Evolutionary conservation across 2,888 invertebrate species (phyloP), one percentile per base, ranked within the genome.

Genomic region (Aphelenchoides bicaudatus): DNA sequence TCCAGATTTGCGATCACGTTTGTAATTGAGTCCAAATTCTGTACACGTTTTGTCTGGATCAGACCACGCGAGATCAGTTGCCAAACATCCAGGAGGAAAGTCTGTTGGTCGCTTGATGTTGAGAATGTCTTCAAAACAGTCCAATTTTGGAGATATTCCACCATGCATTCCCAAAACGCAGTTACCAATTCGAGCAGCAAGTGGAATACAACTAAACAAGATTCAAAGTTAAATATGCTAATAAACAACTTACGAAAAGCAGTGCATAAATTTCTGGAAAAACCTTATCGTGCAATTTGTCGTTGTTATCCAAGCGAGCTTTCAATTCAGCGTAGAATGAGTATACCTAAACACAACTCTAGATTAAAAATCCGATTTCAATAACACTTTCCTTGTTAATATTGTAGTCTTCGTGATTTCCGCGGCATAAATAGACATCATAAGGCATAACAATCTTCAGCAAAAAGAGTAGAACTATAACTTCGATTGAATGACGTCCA

Each of bases 381-480:
- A n/a, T n/a, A n/a, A n/a, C n/a, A n/a, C n/a, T n/a, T n/a, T n/a
- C n/a, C n/a, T n/a, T n/a, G n/a, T 63, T 63, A 47, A 67, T 54
- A 8, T 16, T 31, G 39, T 61, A 59, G 37, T 67, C 67, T 50
- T 67, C 67, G 54, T 67, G 67, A 47, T 67, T 67, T 34, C 67
- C 67, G 13, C 67, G 48, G 25, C 50, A 37, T 2, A 67, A 25
- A 55, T 48, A 67, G 16, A 66, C 38, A 27, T 52, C 52, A 13
- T 54, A 21, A 1, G 66, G 64, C 49, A 62, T 66, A 10, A 59
- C 37, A 23, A 63, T 38, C 51, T 63, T 56, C 10, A 56, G 37
- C 23, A 55, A 25, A 29, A 56, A 30, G 3, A 56, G 46, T 4
- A 56, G 19, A 6, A 56, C 34, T 27, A 56, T 56, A 21, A 56